Conservation (phyloP, 2,888 invertebrate genomes). For the Arctia plantaginis region DNA sequence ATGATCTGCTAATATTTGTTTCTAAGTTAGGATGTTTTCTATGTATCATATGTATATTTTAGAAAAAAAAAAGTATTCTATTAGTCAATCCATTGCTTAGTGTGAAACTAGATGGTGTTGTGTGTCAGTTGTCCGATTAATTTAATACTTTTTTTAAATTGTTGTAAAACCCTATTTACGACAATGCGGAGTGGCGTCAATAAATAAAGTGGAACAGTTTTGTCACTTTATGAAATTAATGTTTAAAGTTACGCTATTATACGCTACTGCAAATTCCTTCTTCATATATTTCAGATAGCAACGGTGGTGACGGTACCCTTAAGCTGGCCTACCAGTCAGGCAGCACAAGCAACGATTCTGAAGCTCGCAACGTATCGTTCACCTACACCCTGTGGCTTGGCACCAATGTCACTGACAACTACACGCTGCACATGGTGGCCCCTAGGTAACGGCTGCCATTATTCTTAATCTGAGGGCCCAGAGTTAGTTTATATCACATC, state of each 20-base stretch:
- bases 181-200: not conserved
- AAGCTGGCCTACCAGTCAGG: conserved; percentile 82
- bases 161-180: too few relatives aligned
- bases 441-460: conserved; percentile 13
- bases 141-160: too few relatives aligned
- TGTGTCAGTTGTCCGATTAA: too few relatives aligned
- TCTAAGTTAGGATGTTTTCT: too few relatives aligned
- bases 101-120: too few relatives aligned
- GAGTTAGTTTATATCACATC: not conserved
- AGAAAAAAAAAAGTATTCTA: too few relatives aligned
- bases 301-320: conserved; percentile 79
- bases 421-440: conserved; percentile 89
- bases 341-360: conserved; percentile 85
- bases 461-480: not conserved
- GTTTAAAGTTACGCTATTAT: not conserved
- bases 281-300: conserved; percentile 66
- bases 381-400: conserved; percentile 96
- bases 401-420: conserved; percentile 93
- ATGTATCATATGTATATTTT: too few relatives aligned
- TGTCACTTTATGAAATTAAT: not conserved
- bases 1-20: too few relatives aligned
- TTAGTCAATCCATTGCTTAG: too few relatives aligned
- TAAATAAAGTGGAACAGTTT: not conserved
- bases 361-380: conserved; percentile 90
- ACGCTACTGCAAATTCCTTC: not conserved